Evolutionary conservation across 2,113 vertebrate species (phyloP), one percentile per base, ranked within the genome.

Genomic region (Perca flavescens): DNA sequence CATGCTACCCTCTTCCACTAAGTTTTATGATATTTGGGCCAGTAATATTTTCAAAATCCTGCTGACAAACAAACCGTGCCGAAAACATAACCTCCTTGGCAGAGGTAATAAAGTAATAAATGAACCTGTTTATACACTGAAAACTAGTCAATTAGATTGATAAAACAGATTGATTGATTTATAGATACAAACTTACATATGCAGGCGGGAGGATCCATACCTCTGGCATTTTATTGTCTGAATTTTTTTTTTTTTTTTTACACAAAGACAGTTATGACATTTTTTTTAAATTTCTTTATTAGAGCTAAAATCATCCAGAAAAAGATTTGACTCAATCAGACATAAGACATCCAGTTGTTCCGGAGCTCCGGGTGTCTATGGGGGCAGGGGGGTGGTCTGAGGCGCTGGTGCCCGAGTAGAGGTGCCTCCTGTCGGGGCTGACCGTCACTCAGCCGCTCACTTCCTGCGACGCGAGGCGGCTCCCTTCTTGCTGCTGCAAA

Each of bases 401-500:
- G 60, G 69, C 4, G 73, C 73, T 54, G 77, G 63, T 21, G 3
- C 17, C 71, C 12, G 16, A 4, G 50, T 67, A 8, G 79, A 60
- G 25, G 56, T 22, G 69, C 47, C 71, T 88, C 80, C 67, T 61
- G 40, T 50, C 43, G 40, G 73, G 66, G 22, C 52, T n/a, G 19
- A 46, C 19, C 50, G 10, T 17, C 75, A 43, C 62, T 9, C 67
- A 65, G 62, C 25, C 64, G 82, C 92, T 95, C 96, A 99, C 95
- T 99, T 99, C 95, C 98, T 98, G 96, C 98, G 98, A 68, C 95
- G 97, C 0, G 97, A 94, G 50, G 96, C 97, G 13, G 95, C 96
- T 86, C 95, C 95, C 94, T 99, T 99, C 96, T 98, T 99, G 97
- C 98, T 99, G 94, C 97, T 99, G 84, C 91, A 96, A 83, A 64